A percentile compares a stretch with the other conserved stretches of the same genome.
Conservation (phyloP, 2,797 vertebrate genomes). For the Parauchenoglanis ngamensis region DNA sequence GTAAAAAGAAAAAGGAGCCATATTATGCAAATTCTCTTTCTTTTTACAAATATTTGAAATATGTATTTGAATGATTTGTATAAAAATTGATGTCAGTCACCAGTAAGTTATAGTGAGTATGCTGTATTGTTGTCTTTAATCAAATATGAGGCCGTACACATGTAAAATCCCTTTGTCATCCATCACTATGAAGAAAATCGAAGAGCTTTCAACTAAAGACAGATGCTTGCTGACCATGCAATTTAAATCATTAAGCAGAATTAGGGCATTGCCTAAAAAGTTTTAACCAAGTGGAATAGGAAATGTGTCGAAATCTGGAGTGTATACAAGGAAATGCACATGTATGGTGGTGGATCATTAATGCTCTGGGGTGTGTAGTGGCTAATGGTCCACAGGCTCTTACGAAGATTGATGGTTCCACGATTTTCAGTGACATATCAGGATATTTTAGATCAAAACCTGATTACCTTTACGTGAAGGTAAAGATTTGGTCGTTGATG, state of each 20-base stretch:
- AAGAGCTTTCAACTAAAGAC: background rate
- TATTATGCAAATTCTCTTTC: background rate
- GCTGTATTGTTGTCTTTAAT: background rate
- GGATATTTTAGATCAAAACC: background rate
- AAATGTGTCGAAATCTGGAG: background rate
- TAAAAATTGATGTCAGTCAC: background rate
- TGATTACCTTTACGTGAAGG: conserved; percentile 7
- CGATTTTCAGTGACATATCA: background rate
- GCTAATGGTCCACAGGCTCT: background rate
- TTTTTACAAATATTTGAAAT: background rate
- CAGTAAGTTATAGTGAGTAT: background rate
- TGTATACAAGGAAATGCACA: background rate
- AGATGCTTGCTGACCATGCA: background rate
- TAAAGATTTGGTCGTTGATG: background rate
- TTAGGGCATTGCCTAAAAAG: background rate
- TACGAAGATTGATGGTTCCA: background rate
- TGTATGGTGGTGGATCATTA: background rate
- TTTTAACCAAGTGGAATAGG: background rate
- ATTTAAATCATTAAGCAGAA: background rate
- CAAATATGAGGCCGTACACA: background rate
- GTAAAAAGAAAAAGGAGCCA: background rate
- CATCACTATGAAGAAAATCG: background rate
- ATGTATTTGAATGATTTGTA: background rate
- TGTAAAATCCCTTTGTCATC: background rate
- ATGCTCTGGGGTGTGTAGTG: background rate